Base-by-base conservation (phyloP, 2,797 vertebrate genomes). In the Onychomys arenicola region DNA sequence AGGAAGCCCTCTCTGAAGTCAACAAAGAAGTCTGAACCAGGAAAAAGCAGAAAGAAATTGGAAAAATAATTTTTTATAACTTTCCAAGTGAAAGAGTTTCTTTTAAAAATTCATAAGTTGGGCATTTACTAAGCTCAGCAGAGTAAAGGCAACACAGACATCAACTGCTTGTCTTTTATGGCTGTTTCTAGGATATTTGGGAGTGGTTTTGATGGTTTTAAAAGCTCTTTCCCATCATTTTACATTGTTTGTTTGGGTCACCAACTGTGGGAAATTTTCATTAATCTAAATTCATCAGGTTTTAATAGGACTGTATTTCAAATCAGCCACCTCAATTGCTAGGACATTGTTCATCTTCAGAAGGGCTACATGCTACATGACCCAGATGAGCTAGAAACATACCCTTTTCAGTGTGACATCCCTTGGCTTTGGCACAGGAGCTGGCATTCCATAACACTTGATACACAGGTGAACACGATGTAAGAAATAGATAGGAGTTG, bases 71-170 rank as follows among this genome's bases (percentile, higher is more conserved):
- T 67, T 75, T 73, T 37, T 2, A 0, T 90, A 81, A 85, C 82
- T 67, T 96, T 92, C 90, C 93, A 83, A 96, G 82, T 82, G 43
- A 90, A 83, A 85, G 55, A 14, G 3, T 75, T 93, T 96, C 77
- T 78, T 78, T 94, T 40, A 96, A 96, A 94, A 84, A 92, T 88
- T 75, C 71, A 92, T 89, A 87, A 94, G 69, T 69, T 85, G 63
- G 32, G n/a, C 65, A 86, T 5, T 69, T 69, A 57, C 77, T 77
- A 92, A 91, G 67, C 16, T 32, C 17, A 23, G 71, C 27, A 2
- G 76, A 93, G 69, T 85, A 78, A 85, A 59, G 16, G 12, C 55
- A 89, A 81, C 83, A 96, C 87, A 85, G 95, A 94, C 67, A 80
- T 27, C 80, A 94, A 85, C n/a, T 75, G 37, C 25, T 55, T 94